Conservation (phyloP, 2,888 invertebrate species). For the Tetranychus piercei region DNA sequence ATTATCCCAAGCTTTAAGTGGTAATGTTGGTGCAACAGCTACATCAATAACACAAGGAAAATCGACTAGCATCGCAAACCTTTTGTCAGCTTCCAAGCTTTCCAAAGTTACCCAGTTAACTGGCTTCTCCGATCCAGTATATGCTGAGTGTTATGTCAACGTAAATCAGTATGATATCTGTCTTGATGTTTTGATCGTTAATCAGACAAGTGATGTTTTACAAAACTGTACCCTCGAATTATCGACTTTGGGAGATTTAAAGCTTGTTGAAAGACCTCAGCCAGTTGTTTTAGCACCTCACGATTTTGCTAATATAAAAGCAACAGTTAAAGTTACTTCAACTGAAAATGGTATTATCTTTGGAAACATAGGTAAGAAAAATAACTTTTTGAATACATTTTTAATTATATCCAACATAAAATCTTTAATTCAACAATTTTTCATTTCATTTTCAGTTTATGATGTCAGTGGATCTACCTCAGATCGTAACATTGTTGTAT, state of each 20-base stretch:
- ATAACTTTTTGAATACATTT: not conserved
- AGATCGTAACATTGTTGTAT: constrained; percentile 87
- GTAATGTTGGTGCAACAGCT: constrained; percentile 29
- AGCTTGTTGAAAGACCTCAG: constrained; percentile 89
- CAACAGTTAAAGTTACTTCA: constrained; percentile 95
- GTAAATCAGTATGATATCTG: constrained; percentile 98
- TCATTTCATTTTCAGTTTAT: constrained; percentile 48
- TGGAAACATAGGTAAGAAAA: constrained; percentile 71
- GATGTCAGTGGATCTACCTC: constrained; percentile 80
- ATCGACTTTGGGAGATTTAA: constrained; percentile 90
- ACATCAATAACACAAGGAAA: constrained; percentile 18
- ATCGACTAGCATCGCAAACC: constrained; percentile 32
- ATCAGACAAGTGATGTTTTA: constrained; percentile 91
- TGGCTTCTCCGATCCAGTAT: constrained; percentile 97
- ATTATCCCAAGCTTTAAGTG: constrained; percentile 63
- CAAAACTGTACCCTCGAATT: constrained; percentile 94
- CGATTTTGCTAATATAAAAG: constrained; percentile 94
- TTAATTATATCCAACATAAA: not conserved
- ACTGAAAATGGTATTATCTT: constrained; percentile 99
- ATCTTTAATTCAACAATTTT: constrained; percentile 5
- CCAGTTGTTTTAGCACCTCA: constrained; percentile 86
- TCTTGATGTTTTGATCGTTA: constrained; percentile 88
- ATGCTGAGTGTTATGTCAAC: constrained; percentile 97
- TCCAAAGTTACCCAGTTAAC: constrained; percentile 75
- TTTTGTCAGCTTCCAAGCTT: constrained; percentile 36